Evolutionary conservation across 2,113 vertebrate species (phyloP), one percentile per base, ranked within the genome.

Genomic region (Drymodes brunneopygia): DNA sequence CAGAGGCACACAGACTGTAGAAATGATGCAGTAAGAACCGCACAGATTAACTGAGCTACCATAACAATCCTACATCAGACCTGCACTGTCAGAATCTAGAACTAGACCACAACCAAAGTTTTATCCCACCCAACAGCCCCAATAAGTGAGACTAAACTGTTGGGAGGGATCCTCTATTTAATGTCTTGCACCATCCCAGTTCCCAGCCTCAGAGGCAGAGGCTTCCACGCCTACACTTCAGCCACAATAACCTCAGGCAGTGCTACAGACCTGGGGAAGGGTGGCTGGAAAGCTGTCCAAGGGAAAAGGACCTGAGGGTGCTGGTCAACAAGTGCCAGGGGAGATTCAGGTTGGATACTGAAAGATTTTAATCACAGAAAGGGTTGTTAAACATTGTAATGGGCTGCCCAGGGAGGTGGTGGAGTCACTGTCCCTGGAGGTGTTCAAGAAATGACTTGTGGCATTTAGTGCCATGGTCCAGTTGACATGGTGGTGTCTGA

Each of bases 381-480:
- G 29, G 4, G 12, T 61, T 75, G 29, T n/a, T 47, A 61, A 67
- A 47, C 14, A 13, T 12, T 47, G 62, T 24, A 61, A 47, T 47
- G 40, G 14, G 10, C 25, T 75, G 17, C 11, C 17, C 29, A 40
- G 38, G 70, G 24, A 47, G 11, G 9, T 45, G 45, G 38, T 74
- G 20, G 24, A 53, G 11, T 74, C 38, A 38, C n/a, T 28, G 31
- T 40, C 14, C 7, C 29, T 54, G 31, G 21, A 69, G 22, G 10
- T 27, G 5, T 67, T 54, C 0, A 0, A 27, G 71, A 54, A 75
- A 61, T 48, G 11, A 54, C n/a, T 67, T 0, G 0, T 31, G 11
- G 9, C 35, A 25, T 29, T 69, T n/a, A 27, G 21, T 61, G 45
- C 50, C 21, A 1, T 18, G 38, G 8, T 67, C 45, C 45, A 21